phyloP scores from a whole-genome alignment of 2,888 invertebrate species.

The Agapetus fuscipes region DNA sequence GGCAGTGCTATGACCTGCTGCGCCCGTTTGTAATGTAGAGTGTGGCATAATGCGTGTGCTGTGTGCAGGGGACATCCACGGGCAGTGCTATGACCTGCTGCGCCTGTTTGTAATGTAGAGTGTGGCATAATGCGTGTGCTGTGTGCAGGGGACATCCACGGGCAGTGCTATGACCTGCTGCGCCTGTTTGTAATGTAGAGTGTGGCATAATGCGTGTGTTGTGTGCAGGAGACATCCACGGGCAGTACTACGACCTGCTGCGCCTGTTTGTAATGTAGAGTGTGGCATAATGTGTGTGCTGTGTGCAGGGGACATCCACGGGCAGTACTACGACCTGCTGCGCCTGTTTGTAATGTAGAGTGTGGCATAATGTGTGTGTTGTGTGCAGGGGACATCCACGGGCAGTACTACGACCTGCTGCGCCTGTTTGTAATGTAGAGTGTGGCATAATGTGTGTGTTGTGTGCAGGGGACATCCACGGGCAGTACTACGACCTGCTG shows the following conservation, averaged over 20 bases:
- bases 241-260: constrained; percentile 96
- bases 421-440: constrained; percentile 96
- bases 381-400: constrained; percentile 90
- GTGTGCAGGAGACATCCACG: constrained; percentile 90
- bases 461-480: constrained; percentile 90
- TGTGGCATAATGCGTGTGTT: no score
- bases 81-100: constrained; percentile 96
- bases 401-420: constrained; percentile 96
- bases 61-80: constrained; percentile 90
- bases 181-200: constrained; percentile 96
- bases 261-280: constrained; percentile 96
- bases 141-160: constrained; percentile 90
- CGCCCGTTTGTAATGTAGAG: constrained; percentile 89
- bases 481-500: constrained; percentile 96
- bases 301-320: constrained; percentile 90
- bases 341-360: constrained; percentile 96
- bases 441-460: no score
- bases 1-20: constrained; percentile 96
- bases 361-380: no score
- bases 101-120: constrained; percentile 96
- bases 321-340: constrained; percentile 96
- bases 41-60: no score
- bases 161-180: constrained; percentile 96
- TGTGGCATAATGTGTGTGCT: no score
- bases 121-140: no score